Evolutionary conservation across 2,113 vertebrate genomes (phyloP).

Genomic region (Cyrtonyx montezumae): DNA sequence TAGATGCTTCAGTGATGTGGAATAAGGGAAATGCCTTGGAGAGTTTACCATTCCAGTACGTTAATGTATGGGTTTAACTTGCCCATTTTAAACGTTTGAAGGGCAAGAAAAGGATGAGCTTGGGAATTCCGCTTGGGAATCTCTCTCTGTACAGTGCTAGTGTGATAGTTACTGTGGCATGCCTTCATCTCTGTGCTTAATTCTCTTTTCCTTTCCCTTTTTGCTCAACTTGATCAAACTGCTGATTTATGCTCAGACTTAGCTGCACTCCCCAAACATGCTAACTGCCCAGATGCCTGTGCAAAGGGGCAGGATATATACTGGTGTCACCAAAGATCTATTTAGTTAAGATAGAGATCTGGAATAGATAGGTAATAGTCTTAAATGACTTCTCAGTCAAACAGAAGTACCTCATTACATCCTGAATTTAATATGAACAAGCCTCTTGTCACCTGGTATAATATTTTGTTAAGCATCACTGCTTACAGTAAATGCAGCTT

Average conservation of each 20-base stretch:
- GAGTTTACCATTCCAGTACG: not conserved
- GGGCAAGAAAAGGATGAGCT: not conserved
- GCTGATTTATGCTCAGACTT: not conserved
- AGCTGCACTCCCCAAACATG: not conserved
- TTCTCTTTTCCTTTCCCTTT: not conserved
- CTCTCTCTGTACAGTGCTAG: not conserved
- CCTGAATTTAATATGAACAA: not conserved
- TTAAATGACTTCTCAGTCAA: slow-evolving; percentile 19
- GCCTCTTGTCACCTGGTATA: not conserved
- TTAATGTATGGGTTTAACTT: not conserved
- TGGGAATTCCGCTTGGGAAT: not conserved
- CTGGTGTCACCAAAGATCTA: not conserved
- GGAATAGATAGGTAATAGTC: not conserved
- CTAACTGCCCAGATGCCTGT: not conserved
- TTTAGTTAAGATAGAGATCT: not conserved
- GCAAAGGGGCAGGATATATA: not conserved
- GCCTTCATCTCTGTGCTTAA: not conserved
- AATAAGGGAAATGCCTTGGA: not conserved
- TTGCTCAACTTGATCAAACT: not conserved
- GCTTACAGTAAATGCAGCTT: not conserved
- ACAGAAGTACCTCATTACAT: not conserved
- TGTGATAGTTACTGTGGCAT: not conserved
- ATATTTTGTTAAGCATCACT: not conserved
- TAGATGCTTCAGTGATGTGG: not conserved
- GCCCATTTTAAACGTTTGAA: not conserved